phyloP scores from a whole-genome alignment of 2,113 vertebrate genomes.

The Oncorhynchus nerka region DNA sequence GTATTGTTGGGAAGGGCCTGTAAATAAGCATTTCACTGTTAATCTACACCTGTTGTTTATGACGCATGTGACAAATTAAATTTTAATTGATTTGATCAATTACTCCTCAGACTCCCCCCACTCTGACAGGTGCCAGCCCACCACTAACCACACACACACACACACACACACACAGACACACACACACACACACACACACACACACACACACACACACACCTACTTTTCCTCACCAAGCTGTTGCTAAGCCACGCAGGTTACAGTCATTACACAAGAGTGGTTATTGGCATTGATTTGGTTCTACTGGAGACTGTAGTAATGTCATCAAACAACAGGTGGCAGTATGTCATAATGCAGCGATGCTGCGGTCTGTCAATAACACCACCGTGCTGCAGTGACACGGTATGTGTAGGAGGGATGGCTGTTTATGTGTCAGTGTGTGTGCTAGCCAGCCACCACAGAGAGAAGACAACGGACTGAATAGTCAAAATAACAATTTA shows the following conservation, averaged over 20 bases:
- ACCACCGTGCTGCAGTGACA: slow-evolving; percentile 34
- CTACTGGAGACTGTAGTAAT: slow-evolving; percentile 55
- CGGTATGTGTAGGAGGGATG: slow-evolving; percentile 30
- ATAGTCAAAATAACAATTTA: not conserved
- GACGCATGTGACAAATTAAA: too few relatives aligned
- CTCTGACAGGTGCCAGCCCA: not conserved
- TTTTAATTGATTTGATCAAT: not conserved
- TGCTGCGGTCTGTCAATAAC: not conserved
- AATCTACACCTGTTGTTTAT: too few relatives aligned
- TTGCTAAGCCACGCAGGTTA: slow-evolving; percentile 10
- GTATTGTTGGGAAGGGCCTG: too few relatives aligned
- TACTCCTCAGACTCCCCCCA: not conserved
- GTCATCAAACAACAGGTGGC: slow-evolving; percentile 58
- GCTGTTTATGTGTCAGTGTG: slow-evolving; percentile 10
- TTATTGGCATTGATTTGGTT: slow-evolving; percentile 4
- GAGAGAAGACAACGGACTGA: too few relatives aligned
- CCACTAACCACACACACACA: not conserved
- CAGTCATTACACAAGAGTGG: slow-evolving; percentile 17
- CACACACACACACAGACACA: slow-evolving; percentile 10
- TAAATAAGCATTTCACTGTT: too few relatives aligned
- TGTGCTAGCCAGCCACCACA: not conserved
- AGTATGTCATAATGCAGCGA: slow-evolving; percentile 41
- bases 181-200: slow-evolving; percentile 1
- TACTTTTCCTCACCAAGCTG: slow-evolving; percentile 18
- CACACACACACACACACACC: slow-evolving; percentile 9